Conservation (phyloP, 2,113 vertebrate genomes). For the Ciconia stormi region DNA sequence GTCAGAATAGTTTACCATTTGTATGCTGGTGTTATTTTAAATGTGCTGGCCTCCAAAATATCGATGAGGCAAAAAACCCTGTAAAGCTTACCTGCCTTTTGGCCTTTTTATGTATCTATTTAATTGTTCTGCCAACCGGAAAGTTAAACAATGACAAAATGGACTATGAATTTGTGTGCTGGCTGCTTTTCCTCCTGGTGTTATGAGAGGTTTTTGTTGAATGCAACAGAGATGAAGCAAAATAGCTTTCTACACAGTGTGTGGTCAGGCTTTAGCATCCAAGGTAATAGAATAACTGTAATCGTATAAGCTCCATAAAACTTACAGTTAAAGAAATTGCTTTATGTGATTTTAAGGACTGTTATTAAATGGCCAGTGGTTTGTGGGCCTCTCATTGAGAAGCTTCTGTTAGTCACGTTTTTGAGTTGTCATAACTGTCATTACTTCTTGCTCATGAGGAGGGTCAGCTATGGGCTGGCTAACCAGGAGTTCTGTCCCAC, state of each 20-base stretch:
- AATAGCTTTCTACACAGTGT: neutral
- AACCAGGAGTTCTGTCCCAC: neutral
- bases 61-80: neutral
- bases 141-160: conserved; percentile 51
- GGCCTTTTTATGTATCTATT: neutral
- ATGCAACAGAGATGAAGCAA: neutral
- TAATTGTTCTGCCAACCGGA: conserved; percentile 7
- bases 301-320: conserved; percentile 26
- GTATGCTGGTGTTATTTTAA: conserved; percentile 26
- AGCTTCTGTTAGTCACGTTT: neutral
- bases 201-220: conserved; percentile 44
- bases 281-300: conserved; percentile 23
- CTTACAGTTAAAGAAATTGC: neutral
- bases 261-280: conserved; percentile 13
- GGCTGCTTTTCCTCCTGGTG: neutral
- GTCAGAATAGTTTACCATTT: conserved; percentile 24
- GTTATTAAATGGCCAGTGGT: neutral
- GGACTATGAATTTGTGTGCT: conserved; percentile 7
- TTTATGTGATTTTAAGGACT: conserved; percentile 23
- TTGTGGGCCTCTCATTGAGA: neutral
- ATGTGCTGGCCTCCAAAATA: neutral
- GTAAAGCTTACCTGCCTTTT: conserved; percentile 16
- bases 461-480: neutral
- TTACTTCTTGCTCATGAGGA: neutral
- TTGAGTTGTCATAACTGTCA: neutral